Evolutionary conservation across 2,888 invertebrate genomes (phyloP), one percentile per base, ranked within the genome.

Genomic region (Drosophila melanosoma): DNA sequence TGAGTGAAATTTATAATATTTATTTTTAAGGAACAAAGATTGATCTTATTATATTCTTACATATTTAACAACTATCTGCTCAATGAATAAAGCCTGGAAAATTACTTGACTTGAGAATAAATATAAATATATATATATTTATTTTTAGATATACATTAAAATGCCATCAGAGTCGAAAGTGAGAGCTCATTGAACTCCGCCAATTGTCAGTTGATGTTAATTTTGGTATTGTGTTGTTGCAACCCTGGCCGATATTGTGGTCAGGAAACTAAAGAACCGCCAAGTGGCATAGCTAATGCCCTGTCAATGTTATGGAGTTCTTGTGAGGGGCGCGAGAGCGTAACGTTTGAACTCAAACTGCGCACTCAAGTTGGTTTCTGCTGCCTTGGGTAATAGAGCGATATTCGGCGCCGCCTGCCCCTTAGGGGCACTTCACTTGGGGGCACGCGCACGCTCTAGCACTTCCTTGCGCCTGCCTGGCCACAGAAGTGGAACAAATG

Each of bases 401-500:
- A 77, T 86, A 76, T 76, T 81, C 61, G 64, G 60, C 57, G 53
- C 40, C 49, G 63, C 71, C 69, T 65, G 62, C 68, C 53, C 61
- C 45, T 54, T 38, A 56, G 49, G 64, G 59, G 40, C 32, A 48
- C 32, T 51, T 38, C 71, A 62, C 38, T 61, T 71, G 63, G 79
- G 76, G 89, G 83, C 86, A 86, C 82, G 81, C 87, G 84, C 88
- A 89, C 84, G 84, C 84, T 89, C 84, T 89, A 86, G 86, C 84
- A 85, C 84, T 85, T 89, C 88, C 84, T 85, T 85, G 84, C 88
- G 84, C 84, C 90, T 88, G 80, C 73, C 74, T 89, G 88, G 77
- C 73, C 84, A 90, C 90, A 88, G 86, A 87, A 85, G 84, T 85
- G 84, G 84, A 85, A 85, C 84, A 89, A 85, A 85, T 89, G 84